Evolutionary conservation across 2,888 invertebrate species (phyloP).

Genomic region (Papilio demoleus): DNA sequence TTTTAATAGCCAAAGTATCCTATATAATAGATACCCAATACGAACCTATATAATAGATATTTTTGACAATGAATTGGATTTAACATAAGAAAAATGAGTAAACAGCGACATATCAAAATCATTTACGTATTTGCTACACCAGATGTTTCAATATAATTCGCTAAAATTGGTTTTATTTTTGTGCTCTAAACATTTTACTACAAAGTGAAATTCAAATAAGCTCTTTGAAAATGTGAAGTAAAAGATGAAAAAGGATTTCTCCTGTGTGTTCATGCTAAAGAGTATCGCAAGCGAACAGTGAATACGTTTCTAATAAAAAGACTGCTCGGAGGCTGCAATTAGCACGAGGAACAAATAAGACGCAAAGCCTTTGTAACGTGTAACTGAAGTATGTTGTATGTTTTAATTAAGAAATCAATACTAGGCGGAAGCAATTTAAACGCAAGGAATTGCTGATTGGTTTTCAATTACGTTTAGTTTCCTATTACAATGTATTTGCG

Average conservation of each 20-base stretch:
- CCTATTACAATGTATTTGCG: neutral
- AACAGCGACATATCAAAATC: too few species aligned
- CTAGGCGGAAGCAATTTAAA: slow-evolving; percentile 21
- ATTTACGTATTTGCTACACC: too few species aligned
- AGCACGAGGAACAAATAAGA: slow-evolving; percentile 28
- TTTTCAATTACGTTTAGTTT: slow-evolving; percentile 19
- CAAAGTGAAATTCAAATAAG: neutral
- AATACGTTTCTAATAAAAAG: slow-evolving; percentile 33
- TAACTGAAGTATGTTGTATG: slow-evolving; percentile 30
- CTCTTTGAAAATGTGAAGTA: neutral
- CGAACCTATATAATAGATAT: too few species aligned
- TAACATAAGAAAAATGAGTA: too few species aligned
- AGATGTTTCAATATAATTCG: too few species aligned
- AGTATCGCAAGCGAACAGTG: slow-evolving; percentile 25
- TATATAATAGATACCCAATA: too few species aligned
- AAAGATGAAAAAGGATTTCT: slow-evolving; percentile 6
- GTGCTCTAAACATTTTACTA: neutral
- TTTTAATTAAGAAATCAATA: slow-evolving; percentile 35
- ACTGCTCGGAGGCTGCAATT: slow-evolving; percentile 34
- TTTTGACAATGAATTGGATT: too few species aligned
- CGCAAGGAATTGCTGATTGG: slow-evolving; percentile 19
- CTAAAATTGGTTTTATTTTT: neutral
- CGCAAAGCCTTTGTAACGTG: slow-evolving; percentile 29
- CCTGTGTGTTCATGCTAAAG: slow-evolving; percentile 4
- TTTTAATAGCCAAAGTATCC: too few species aligned